A percentile compares a stretch with the other conserved stretches of the same genome.
phyloP scores from a whole-genome alignment of 2,797 vertebrate genomes.

The Nyctibius grandis region DNA sequence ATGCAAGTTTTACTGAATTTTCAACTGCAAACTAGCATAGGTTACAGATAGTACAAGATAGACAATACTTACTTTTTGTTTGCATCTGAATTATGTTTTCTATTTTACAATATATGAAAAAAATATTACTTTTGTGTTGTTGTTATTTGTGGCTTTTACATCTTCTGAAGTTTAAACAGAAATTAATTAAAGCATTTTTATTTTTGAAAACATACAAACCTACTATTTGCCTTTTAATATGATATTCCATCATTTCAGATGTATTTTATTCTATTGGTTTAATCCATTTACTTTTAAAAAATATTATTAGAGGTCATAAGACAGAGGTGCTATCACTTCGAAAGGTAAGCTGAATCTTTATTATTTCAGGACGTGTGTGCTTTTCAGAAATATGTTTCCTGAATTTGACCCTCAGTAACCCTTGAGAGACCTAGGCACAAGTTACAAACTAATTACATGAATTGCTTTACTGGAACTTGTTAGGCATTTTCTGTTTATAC shows the following conservation, averaged over 20 bases:
- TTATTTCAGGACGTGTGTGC: not conserved
- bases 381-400: slow-evolving; percentile 19
- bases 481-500: slow-evolving; percentile 61
- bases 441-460: slow-evolving; percentile 42
- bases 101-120: not conserved
- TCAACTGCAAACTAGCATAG: not conserved
- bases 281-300: not conserved
- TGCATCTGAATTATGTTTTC: not conserved
- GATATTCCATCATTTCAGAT: not conserved
- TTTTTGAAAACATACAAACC: not conserved
- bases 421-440: slow-evolving; percentile 20
- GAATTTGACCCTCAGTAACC: slow-evolving; percentile 41
- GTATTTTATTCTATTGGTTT: not conserved
- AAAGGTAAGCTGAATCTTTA: not conserved
- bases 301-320: not conserved
- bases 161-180: not conserved
- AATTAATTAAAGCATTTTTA: not conserved
- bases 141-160: not conserved
- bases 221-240: not conserved
- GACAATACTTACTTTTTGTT: not conserved
- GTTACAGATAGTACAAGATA: not conserved
- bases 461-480: slow-evolving; percentile 41
- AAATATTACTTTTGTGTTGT: not conserved
- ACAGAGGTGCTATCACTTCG: not conserved
- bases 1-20: not conserved